Percentiles rank a stretch among this genome's conserved stretches.
These are phyloP conservation scores for Eclectus roratus DNA, from an alignment of 2,113 vertebrate species.

Conservation along the genomic window DNA sequence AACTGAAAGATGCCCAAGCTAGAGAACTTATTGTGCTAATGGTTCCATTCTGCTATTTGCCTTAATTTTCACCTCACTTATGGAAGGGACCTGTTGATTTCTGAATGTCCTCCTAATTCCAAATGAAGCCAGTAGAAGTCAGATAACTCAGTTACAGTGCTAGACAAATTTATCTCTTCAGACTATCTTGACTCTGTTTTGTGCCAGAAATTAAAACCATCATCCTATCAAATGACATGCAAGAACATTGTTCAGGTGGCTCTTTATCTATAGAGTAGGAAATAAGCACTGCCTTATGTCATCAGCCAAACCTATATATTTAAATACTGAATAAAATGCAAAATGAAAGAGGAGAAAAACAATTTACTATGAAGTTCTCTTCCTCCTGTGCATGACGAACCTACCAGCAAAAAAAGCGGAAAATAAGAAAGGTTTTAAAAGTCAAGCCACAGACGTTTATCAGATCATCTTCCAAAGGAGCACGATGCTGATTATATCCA, in stretches of 20 bases:
- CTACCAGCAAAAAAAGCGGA: background rate
- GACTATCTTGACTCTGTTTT: background rate
- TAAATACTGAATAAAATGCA: background rate
- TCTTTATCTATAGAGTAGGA: background rate
- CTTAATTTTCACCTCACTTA: background rate
- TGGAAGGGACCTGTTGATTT: background rate
- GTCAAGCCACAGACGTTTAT: background rate
- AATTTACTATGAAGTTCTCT: background rate
- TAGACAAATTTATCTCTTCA: background rate
- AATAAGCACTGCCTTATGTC: background rate
- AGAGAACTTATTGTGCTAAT: background rate
- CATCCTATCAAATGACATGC: background rate
- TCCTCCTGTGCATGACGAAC: background rate
- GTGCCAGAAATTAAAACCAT: background rate
- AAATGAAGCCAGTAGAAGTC: background rate
- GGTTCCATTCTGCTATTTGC: background rate
- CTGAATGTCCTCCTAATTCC: background rate
- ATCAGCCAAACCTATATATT: background rate
- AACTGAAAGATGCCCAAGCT: background rate
- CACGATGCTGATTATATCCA: background rate
- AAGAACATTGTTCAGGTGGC: background rate
- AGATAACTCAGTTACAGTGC: background rate
- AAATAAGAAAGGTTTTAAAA: background rate
- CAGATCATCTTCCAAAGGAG: background rate
- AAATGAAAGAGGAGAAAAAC: background rate